Base-by-base conservation (phyloP, 2,797 vertebrate genomes). In the Pseudotriccus pelzelni region DNA sequence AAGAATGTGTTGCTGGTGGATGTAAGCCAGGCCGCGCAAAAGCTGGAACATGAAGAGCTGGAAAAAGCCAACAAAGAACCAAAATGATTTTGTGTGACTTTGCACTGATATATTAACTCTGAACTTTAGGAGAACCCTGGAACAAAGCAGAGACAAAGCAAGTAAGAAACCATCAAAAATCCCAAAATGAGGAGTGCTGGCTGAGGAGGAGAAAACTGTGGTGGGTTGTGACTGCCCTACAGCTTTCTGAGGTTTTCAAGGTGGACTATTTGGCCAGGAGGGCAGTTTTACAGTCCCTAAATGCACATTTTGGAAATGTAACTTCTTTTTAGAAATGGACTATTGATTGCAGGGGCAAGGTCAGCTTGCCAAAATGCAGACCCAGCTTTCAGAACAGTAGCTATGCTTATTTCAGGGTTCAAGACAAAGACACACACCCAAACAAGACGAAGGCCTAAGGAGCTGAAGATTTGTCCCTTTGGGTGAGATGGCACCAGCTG, bases 21-120 rank as follows among this genome's bases (percentile, higher is more conserved):
- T 99, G 93, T 98, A 99, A 30, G 98, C 97, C 95, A 99, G 98
- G 80, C 98, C 98, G 1, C 97, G 95, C 84, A 99, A 96, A 96
- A 99, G 97, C 97, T 99, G 99, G 97, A 99, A 99, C 98, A 98
- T 98, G 94, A 99, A 99, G 87, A 99, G 96, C 99, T 99, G 89
- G 67, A 92, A 97, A 94, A 93, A 95, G 95, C 64, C 93, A 96
- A 89, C 44, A 90, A 80, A 84, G 87, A 81, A 67, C 19, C 47
- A 72, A 94, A 97, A 86, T 70, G 41, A 81, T 95, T 89, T 94
- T 64, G 84, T 93, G 77, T 78, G 66, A 79, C 76, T 89, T 89
- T 75, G 55, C 34, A 80, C 56, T 82, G 84, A 82, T 85, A 94
- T 81, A n/a, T 84, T 74, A 68, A 83, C 66, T 84, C 72, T 84